Percentiles rank a stretch among this genome's conserved stretches.
phyloP scores from a whole-genome alignment of 1,140 invertebrate species.

The Pantala flavescens region DNA sequence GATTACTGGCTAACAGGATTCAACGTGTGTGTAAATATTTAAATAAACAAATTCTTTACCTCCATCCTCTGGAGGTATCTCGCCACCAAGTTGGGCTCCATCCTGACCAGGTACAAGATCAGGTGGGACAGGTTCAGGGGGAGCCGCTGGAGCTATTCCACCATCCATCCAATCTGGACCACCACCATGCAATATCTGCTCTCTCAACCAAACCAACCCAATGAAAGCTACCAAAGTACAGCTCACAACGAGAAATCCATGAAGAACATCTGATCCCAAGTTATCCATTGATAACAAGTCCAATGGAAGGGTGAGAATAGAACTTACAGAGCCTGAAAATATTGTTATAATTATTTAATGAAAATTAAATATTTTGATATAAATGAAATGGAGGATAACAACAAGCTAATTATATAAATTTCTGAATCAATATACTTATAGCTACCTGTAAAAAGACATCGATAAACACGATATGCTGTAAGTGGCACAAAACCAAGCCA shows the following conservation, averaged over 20 bases:
- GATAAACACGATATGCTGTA: conserved; percentile 92
- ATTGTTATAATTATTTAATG: no score
- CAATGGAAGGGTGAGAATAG: conserved; percentile 71
- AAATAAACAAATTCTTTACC: neutral
- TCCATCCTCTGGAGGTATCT: neutral
- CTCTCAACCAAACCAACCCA: conserved; percentile 90
- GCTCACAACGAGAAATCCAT: conserved; percentile 92
- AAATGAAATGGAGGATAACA: neutral
- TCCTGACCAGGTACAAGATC: conserved; percentile 21
- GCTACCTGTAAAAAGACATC: conserved; percentile 80
- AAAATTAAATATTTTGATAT: no score
- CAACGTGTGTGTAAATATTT: no score
- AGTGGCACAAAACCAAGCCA: conserved; percentile 96
- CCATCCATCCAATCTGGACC: conserved; percentile 89
- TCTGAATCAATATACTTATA: neutral
- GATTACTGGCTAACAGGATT: no score
- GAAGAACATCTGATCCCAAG: conserved; percentile 83
- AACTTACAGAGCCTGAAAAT: conserved; percentile 29
- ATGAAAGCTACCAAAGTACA: conserved; percentile 96
- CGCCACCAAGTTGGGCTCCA: conserved; percentile 15
- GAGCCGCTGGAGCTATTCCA: conserved; percentile 30
- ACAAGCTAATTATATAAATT: conserved; percentile 6
- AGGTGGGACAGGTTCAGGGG: conserved; percentile 33
- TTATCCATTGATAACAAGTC: conserved; percentile 91
- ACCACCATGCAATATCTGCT: conserved; percentile 95